These are phyloP conservation scores for Spinibarbus caldwelli DNA, from an alignment of 2,797 vertebrate species.

Conservation along the genomic window DNA sequence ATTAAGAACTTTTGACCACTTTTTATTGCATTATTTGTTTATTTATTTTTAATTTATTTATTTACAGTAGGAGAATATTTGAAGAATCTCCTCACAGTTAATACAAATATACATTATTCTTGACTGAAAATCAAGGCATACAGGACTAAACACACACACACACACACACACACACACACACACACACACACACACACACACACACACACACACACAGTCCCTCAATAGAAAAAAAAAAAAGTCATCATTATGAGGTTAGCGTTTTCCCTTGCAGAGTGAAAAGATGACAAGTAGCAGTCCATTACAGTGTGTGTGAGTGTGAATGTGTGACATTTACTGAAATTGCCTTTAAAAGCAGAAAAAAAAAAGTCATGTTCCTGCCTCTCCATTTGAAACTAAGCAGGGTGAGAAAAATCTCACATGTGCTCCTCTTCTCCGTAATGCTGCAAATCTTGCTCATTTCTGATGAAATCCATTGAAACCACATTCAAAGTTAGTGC, in stretches of 20 bases:
- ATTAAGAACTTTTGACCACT: neutral
- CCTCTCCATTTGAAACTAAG: conserved; percentile 27
- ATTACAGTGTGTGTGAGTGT: conserved; percentile 40
- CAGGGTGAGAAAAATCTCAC: conserved; percentile 44
- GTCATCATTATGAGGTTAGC: conserved; percentile 31
- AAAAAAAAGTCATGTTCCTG: conserved; percentile 15
- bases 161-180: no score
- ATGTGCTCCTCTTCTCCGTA: conserved; percentile 41
- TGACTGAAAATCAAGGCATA: neutral
- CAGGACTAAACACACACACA: neutral
- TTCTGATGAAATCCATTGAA: conserved; percentile 58
- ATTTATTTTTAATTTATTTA: neutral
- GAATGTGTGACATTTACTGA: conserved; percentile 56
- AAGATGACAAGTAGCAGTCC: conserved; percentile 52
- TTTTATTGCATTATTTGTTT: neutral
- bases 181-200: neutral
- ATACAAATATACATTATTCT: neutral
- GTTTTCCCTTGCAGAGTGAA: conserved; percentile 44
- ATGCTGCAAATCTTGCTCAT: conserved; percentile 38
- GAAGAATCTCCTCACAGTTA: neutral
- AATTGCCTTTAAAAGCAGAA: conserved; percentile 56
- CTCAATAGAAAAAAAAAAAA: conserved; percentile 28
- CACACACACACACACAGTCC: neutral
- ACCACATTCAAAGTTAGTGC: conserved; percentile 48
- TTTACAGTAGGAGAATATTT: neutral